phyloP scores from a whole-genome alignment of 2,888 invertebrate genomes.

The Blastobasis adustella region DNA sequence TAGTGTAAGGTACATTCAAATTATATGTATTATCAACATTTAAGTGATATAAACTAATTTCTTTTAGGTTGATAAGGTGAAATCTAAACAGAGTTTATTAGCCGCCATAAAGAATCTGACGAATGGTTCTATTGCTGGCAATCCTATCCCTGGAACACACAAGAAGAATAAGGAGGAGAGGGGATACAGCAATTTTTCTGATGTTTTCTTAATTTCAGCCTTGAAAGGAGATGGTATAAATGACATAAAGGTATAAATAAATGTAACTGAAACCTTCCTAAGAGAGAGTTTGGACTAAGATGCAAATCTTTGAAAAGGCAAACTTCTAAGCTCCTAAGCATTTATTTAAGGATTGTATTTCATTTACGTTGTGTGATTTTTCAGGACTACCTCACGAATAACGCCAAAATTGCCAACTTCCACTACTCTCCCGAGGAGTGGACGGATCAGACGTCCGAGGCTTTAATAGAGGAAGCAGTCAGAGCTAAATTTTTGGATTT shows the following conservation, averaged over 20 bases:
- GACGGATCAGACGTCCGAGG: slow-evolving; percentile 83
- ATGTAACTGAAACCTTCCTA: neutral
- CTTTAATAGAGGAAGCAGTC: slow-evolving; percentile 83
- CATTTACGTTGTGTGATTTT: slow-evolving; percentile 18
- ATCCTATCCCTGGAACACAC: slow-evolving; percentile 40
- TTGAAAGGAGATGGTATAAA: slow-evolving; percentile 83
- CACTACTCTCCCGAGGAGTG: slow-evolving; percentile 78
- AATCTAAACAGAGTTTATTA: slow-evolving; percentile 83
- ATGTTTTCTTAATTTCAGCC: slow-evolving; percentile 95
- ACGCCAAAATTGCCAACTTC: slow-evolving; percentile 81
- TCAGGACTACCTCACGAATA: slow-evolving; percentile 80
- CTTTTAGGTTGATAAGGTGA: slow-evolving; percentile 80
- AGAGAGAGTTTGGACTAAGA: too few relatives aligned
- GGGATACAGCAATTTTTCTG: slow-evolving; percentile 79
- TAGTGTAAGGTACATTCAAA: too few relatives aligned
- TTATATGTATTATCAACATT: too few relatives aligned
- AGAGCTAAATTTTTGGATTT: slow-evolving; percentile 89
- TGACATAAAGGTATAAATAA: slow-evolving; percentile 76
- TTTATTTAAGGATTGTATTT: neutral
- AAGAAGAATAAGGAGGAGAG: slow-evolving; percentile 25
- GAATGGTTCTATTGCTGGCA: slow-evolving; percentile 69
- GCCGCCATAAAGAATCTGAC: slow-evolving; percentile 81
- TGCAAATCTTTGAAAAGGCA: too few relatives aligned
- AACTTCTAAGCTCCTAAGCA: too few relatives aligned
- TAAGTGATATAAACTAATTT: neutral